These are phyloP conservation scores for Champsocephalus gunnari DNA, from an alignment of 2,797 vertebrate species.

Conservation along the genomic window DNA sequence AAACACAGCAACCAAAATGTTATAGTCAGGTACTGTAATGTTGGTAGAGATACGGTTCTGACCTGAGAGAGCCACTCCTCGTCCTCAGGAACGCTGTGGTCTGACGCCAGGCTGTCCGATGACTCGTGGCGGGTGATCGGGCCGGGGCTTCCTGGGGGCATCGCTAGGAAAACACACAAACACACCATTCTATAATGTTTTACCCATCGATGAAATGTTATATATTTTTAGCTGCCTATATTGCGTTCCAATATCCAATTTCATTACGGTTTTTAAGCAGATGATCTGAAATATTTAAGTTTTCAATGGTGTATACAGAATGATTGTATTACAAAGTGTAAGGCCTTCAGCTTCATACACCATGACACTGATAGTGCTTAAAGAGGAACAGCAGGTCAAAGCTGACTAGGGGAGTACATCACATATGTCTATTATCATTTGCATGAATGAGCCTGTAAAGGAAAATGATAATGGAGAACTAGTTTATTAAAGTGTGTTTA, in stretches of 20 bases:
- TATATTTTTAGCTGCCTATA: neutral
- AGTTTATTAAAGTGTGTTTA: conserved; percentile 13
- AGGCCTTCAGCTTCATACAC: neutral
- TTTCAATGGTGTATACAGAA: neutral
- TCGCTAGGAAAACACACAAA: conserved; percentile 78
- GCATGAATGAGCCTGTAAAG: conserved; percentile 19
- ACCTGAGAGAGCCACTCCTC: conserved; percentile 99
- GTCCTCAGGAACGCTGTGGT: conserved; percentile 95
- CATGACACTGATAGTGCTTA: neutral
- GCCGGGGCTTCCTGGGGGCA: conserved; percentile 92
- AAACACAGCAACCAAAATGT: too few species aligned
- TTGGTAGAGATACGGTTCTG: conserved; percentile 31
- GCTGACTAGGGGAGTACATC: conserved; percentile 3
- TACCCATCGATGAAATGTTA: neutral
- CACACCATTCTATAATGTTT: neutral
- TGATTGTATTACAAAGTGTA: conserved; percentile 1
- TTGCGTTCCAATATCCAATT: neutral
- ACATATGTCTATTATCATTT: conserved; percentile 31
- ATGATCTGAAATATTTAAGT: neutral
- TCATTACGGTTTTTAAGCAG: neutral
- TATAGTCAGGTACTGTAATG: neutral
- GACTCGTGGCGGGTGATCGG: conserved; percentile 94
- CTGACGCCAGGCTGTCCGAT: conserved; percentile 93
- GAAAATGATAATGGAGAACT: conserved; percentile 30
- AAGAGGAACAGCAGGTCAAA: neutral